Evolutionary conservation across 1,140 invertebrate species (phyloP), one percentile per base, ranked within the genome.

Genomic region (Diprion similis): DNA sequence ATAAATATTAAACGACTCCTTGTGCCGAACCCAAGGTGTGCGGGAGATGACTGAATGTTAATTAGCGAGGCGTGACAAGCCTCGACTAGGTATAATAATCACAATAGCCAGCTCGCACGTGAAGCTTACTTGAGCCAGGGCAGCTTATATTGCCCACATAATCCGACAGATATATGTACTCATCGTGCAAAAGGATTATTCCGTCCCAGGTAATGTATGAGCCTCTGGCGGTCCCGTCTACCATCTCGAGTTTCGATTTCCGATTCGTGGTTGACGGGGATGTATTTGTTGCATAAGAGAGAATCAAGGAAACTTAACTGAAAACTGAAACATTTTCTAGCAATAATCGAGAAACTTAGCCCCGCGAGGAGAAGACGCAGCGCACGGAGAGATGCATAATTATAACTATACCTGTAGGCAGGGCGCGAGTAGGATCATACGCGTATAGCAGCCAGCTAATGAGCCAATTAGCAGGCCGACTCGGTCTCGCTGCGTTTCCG

Each of bases 1-100:
- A 85, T 86, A 86, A 86, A 87, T 87, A 87, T 86, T 87, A 83
- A 87, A 85, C 81, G 78, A 82, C 76, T 8, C 13, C 66, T 9
- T 7, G 11, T 69, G 71, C 71, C 37, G 47, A 47, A 67, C 51
- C 51, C 45, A 70, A 75, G 65, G 70, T 67, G 65, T 72, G 75
- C 82, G 82, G 74, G 71, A 81, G 82, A 82, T 81, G 73, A 84
- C 82, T 84, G 85, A 86, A 86, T 86, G 82, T 82, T 81, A 85
- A 86, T 86, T 85, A 86, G 81, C 81, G 80, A 83, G 81, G 81
- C 84, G 81, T 83, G 80, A 86, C 81, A 78, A 83, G 80, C 80
- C 77, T 83, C 79, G 73, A 82, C 78, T 77, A 83, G 84, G 11
- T 17, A 15, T 59, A 59, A 59, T 59, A 59, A 59, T 59, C 51